Conservation (phyloP, 2,888 invertebrate species). For the Gastrophysa polygoni region DNA sequence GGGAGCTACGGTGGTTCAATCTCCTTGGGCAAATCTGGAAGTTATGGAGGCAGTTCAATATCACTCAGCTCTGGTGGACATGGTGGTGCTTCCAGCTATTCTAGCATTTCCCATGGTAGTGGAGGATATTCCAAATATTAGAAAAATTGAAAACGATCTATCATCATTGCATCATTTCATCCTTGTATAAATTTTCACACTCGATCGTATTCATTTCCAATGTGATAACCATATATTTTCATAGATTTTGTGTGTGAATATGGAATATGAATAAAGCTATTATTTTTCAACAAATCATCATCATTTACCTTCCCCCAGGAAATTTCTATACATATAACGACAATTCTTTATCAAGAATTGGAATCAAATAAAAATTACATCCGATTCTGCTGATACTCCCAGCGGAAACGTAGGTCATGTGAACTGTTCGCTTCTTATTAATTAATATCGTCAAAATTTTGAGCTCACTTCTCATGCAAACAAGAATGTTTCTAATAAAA, state of each 20-base stretch:
- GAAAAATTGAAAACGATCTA: constrained; percentile 14
- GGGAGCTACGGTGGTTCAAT: constrained; percentile 26
- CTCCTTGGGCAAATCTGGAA: constrained; percentile 31
- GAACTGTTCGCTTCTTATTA: no score
- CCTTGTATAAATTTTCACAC: constrained; percentile 15
- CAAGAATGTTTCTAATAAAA: no score
- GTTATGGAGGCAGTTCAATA: constrained; percentile 22
- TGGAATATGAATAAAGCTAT: background rate
- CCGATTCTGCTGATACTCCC: no score
- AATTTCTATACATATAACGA: no score
- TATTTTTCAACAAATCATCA: no score
- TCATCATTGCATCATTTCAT: constrained; percentile 25
- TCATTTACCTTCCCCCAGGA: no score
- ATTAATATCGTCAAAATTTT: no score
- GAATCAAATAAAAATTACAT: no score
- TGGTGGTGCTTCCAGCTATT: constrained; percentile 43
- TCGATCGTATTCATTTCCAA: constrained; percentile 21
- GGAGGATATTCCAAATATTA: constrained; percentile 39
- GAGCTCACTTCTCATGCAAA: no score
- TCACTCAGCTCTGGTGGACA: constrained; percentile 36
- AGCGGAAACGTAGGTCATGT: no score
- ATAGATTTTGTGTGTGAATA: constrained; percentile 21
- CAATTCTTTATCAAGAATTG: no score
- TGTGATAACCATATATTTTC: constrained; percentile 41
- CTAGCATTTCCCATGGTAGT: constrained; percentile 40